A percentile compares a stretch with the other conserved stretches of the same genome.
Evolutionary conservation across 2,113 vertebrate genomes (phyloP).

Genomic region (Megaleporinus macrocephalus): DNA sequence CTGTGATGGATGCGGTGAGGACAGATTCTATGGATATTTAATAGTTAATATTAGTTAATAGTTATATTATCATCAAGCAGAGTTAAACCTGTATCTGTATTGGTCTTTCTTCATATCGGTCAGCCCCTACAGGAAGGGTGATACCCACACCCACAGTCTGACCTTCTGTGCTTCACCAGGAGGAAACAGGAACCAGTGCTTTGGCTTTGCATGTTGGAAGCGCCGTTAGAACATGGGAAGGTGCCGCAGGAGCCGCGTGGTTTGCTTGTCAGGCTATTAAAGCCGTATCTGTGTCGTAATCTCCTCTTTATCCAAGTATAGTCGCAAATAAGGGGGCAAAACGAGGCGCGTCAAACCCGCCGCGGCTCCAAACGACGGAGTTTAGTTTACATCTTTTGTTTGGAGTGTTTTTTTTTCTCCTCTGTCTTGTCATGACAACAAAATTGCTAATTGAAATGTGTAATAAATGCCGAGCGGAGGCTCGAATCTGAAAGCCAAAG

Average conservation of each 20-base stretch:
- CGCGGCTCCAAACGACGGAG: background rate
- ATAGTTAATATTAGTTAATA: too few species aligned
- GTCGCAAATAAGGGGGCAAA: background rate
- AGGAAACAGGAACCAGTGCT: slow-evolving; percentile 26
- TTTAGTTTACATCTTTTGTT: background rate
- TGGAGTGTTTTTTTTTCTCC: background rate
- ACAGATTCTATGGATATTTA: too few species aligned
- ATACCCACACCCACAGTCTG: background rate
- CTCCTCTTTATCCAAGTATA: background rate
- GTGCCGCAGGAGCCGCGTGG: background rate
- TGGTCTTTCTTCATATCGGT: too few species aligned
- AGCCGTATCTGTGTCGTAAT: background rate
- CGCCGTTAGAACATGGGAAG: background rate
- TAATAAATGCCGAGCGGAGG: background rate
- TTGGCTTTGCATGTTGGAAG: slow-evolving; percentile 38
- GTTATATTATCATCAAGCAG: too few species aligned
- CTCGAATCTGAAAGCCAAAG: background rate
- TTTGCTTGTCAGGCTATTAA: background rate
- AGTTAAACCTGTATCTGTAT: too few species aligned
- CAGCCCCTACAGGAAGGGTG: background rate
- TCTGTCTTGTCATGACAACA: background rate
- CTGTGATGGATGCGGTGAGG: too few species aligned
- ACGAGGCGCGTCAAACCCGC: background rate
- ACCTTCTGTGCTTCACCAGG: background rate
- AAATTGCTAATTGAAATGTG: background rate